Evolutionary conservation across 2,888 invertebrate species (phyloP).

Genomic region (Rhabditoides inermis): DNA sequence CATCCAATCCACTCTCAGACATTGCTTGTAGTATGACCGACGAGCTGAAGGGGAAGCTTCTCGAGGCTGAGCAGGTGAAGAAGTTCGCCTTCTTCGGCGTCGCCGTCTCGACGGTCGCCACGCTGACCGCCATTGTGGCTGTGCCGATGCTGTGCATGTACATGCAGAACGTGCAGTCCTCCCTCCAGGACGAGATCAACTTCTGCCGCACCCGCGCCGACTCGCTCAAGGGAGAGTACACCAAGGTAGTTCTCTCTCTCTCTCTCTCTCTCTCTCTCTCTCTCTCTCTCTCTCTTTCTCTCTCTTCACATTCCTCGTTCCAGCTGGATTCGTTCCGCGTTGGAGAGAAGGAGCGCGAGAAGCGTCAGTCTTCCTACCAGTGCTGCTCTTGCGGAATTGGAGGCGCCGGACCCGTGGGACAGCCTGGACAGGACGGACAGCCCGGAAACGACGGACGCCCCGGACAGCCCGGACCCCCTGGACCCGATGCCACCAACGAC

Average conservation of each 20-base stretch:
- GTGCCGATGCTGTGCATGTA: conserved; percentile 50
- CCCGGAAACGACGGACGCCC: conserved; percentile 32
- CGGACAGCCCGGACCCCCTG: conserved; percentile 32
- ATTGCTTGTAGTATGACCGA: conserved; percentile 21
- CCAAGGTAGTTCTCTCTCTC: conserved; percentile 9
- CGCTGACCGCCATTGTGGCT: conserved; percentile 36
- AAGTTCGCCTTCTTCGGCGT: conserved; percentile 31
- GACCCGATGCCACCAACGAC: conserved; percentile 34
- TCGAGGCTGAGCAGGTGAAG: conserved; percentile 20
- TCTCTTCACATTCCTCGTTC: neutral
- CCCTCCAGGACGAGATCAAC: conserved; percentile 36
- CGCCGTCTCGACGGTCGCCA: conserved; percentile 38
- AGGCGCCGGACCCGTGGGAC: conserved; percentile 26
- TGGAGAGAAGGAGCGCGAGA: conserved; percentile 12
- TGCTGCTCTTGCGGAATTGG: conserved; percentile 37
- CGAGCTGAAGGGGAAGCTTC: conserved; percentile 19
- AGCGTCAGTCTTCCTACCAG: conserved; percentile 13
- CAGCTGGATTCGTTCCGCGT: conserved; percentile 16
- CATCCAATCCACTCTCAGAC: too few relatives aligned
- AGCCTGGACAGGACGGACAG: conserved; percentile 26
- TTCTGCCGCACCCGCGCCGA: conserved; percentile 24
- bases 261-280: neutral
- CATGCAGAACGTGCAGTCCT: conserved; percentile 41
- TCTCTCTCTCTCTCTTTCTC: neutral
- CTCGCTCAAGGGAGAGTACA: conserved; percentile 18